These are phyloP conservation scores for Aphodius sticticus DNA, from an alignment of 2,888 invertebrate genomes.

Conservation along the genomic window DNA sequence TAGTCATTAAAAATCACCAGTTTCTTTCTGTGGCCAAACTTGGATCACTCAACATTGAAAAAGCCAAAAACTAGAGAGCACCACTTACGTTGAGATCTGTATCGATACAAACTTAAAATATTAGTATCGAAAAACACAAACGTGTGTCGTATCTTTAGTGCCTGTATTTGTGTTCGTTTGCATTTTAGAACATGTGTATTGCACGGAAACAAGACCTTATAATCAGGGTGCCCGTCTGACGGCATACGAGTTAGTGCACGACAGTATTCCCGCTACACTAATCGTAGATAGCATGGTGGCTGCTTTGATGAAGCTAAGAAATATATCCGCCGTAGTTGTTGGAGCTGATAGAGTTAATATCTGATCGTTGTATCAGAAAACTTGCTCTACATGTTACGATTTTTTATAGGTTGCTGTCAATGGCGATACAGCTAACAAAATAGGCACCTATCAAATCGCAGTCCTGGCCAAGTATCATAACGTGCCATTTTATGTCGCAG, in stretches of 20 bases:
- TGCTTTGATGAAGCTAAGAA: constrained; percentile 83
- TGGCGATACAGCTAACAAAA: constrained; percentile 99
- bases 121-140: too few relatives aligned
- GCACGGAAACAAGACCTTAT: constrained; percentile 98
- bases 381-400: constrained; percentile 15
- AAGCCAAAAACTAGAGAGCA: too few relatives aligned
- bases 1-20: background rate
- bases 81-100: too few relatives aligned
- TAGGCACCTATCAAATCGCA: constrained; percentile 96
- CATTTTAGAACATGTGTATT: constrained; percentile 83
- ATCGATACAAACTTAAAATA: too few relatives aligned
- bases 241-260: constrained; percentile 93
- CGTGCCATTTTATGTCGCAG: constrained; percentile 95
- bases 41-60: too few relatives aligned
- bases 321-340: constrained; percentile 92
- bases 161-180: constrained; percentile 9
- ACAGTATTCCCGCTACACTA: constrained; percentile 89
- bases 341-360: constrained; percentile 89
- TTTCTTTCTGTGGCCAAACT: too few relatives aligned
- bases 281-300: constrained; percentile 97
- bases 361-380: constrained; percentile 29
- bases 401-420: constrained; percentile 80
- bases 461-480: constrained; percentile 89
- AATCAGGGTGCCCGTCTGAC: constrained; percentile 97
- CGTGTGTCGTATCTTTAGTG: too few relatives aligned